Base-by-base conservation (phyloP, 2,888 invertebrate species). In the Pimpla rufipes region DNA sequence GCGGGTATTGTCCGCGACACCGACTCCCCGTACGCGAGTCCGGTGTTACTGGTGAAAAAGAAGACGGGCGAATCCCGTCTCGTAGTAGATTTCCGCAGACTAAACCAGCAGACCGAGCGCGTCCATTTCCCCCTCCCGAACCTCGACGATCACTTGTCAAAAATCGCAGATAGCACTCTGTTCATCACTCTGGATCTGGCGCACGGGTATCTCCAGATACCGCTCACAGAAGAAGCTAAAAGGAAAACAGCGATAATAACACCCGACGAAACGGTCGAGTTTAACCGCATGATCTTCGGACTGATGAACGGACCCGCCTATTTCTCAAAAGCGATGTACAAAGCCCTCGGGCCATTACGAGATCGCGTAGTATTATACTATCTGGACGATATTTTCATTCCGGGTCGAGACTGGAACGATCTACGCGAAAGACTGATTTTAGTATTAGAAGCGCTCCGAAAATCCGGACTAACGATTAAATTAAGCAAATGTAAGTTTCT, bases 301-400 rank as follows among this genome's bases (percentile, higher is more conserved):
- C 75, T 89, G 0, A 74, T 84, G 11, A 89, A 90, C 52, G 88
- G 88, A 0, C 87, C 88, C 5, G 78, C 77, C 1, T 87, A 85
- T 8, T 91, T 88, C 75, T 74, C 75, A 0, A 79, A 84, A n/a
- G 23, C 47, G 0, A 79, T 85, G 80, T 35, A 79, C 1, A 68
- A 62, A 16, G 73, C 59, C 0, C 29, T 79, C 3, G 79, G 78
- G 11, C 73, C 75, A 5, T 23, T 90, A 29, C 76, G 80, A 13
- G 81, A 85, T 40, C 75, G 79, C 3, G 68, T 82, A 0, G 81
- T 84, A 5, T 35, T 89, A 7, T 88, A 85, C 11, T 91, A 90
- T 45, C 11, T 91, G 0, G 90, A 91, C 57, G 91, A 90, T 50
- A 73, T 91, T 2, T 55, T 90, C 1, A 82, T 90, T 0, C 82